phyloP scores from a whole-genome alignment of 1,140 invertebrate genomes.

The Diuraphis noxia region DNA sequence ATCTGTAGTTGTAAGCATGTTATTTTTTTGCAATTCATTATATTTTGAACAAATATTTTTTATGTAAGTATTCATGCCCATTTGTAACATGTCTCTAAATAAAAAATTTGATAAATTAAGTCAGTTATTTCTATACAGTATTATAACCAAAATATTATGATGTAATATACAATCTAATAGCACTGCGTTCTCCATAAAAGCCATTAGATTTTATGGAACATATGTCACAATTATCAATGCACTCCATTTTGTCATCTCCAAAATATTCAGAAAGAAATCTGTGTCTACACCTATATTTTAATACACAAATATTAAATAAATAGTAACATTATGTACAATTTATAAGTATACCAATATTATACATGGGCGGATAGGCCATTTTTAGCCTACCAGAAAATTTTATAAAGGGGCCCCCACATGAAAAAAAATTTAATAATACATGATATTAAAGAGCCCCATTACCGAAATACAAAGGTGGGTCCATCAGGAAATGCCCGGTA shows the following conservation, averaged over 20 bases:
- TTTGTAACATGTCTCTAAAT: background rate
- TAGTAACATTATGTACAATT: background rate
- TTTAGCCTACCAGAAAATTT: no score
- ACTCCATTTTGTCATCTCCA: constrained; percentile 65
- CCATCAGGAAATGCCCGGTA: no score
- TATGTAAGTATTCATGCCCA: background rate
- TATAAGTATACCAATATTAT: background rate
- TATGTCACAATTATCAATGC: background rate
- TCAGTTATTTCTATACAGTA: background rate
- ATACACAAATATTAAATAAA: background rate
- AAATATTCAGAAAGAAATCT: constrained; percentile 74
- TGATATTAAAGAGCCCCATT: no score
- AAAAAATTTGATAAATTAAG: background rate
- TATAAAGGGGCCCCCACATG: no score
- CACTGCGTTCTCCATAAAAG: background rate
- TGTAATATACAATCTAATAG: background rate
- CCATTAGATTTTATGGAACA: background rate
- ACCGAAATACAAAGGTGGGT: no score
- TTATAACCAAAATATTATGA: background rate
- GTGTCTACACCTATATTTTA: constrained; percentile 69
- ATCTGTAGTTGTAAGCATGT: background rate
- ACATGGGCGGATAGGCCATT: no score
- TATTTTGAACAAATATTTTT: background rate
- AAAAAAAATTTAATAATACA: no score
- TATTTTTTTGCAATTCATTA: background rate